phyloP scores from a whole-genome alignment of 2,797 vertebrate genomes.

The Dallia pectoralis region DNA sequence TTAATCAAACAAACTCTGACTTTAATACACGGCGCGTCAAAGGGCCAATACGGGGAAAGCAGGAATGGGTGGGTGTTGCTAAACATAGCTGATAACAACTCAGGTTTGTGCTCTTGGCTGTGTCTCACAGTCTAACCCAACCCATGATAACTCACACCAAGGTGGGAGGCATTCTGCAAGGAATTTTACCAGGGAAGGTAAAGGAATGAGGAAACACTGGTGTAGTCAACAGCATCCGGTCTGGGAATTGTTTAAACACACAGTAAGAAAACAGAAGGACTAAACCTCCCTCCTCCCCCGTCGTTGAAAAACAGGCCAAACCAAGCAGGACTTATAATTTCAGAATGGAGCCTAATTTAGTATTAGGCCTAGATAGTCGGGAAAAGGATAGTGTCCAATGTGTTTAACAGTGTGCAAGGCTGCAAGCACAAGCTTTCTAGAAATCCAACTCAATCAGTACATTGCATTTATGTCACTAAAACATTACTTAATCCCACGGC shows the following conservation, averaged over 20 bases:
- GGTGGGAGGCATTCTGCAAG: constrained; percentile 16
- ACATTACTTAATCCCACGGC: neutral
- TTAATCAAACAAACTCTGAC: neutral
- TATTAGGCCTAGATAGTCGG: no score
- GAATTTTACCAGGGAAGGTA: constrained; percentile 10
- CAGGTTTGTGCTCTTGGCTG: constrained; percentile 8
- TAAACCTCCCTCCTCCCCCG: neutral
- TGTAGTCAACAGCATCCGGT: constrained; percentile 10
- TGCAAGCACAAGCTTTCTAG: neutral
- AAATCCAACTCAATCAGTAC: neutral
- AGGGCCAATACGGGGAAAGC: neutral
- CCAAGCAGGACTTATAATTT: no score
- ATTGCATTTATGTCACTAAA: neutral
- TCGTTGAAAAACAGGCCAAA: no score
- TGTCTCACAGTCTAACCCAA: constrained; percentile 9
- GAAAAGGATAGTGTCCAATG: neutral
- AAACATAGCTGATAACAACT: constrained; percentile 45
- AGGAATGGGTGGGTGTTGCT: constrained; percentile 36
- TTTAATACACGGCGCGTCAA: neutral
- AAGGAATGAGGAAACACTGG: constrained; percentile 37
- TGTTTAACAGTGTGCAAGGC: neutral
- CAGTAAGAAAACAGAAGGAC: neutral
- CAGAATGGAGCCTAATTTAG: no score
- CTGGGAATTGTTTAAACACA: neutral
- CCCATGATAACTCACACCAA: neutral